Conservation (phyloP, 2,113 vertebrate species). For the Astur gentilis region DNA sequence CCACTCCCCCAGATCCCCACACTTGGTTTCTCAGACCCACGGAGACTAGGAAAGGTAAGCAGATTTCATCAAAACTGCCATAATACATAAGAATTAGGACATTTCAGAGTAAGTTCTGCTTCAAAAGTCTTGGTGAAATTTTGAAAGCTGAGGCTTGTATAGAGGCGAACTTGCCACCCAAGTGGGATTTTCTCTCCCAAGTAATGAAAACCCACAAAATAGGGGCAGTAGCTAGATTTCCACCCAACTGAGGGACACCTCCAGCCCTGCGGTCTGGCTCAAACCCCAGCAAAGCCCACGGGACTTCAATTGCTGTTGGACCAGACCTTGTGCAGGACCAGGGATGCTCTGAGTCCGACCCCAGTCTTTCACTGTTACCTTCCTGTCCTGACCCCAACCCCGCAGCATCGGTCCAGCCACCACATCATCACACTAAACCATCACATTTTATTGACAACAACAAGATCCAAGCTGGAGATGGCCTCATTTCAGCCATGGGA, state of each 20-base stretch:
- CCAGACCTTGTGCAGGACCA: background rate
- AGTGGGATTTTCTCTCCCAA: background rate
- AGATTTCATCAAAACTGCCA: background rate
- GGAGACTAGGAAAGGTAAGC: background rate
- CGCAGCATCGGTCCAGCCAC: accelerated
- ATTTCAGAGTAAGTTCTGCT: background rate
- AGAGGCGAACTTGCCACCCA: background rate
- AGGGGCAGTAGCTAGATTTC: background rate
- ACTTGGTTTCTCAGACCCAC: background rate
- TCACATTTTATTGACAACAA: background rate
- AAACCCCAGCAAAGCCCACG: background rate
- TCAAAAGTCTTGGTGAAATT: background rate
- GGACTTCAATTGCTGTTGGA: accelerated
- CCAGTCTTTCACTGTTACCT: background rate
- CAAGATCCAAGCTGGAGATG: background rate
- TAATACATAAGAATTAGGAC: background rate
- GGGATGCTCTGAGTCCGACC: background rate
- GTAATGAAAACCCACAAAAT: background rate
- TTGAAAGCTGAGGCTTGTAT: background rate
- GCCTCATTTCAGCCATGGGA: background rate
- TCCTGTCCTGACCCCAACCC: background rate
- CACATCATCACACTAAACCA: accelerated
- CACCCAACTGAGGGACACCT: background rate
- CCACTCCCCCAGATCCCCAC: background rate
- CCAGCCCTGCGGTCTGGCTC: background rate